Evolutionary conservation across 2,888 invertebrate species (phyloP).

Genomic region (Stenotaenia linearis): DNA sequence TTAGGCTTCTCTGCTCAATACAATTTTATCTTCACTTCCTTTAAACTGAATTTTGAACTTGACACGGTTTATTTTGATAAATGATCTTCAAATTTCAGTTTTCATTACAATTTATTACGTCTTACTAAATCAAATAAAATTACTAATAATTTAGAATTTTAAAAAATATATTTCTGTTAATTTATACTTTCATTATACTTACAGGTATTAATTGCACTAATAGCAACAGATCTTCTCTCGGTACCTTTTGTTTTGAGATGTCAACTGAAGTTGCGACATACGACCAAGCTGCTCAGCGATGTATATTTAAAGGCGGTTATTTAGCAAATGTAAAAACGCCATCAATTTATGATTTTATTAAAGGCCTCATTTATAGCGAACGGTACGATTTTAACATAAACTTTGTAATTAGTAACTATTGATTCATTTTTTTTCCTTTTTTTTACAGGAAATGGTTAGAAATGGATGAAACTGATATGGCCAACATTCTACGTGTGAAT

Average conservation of each 20-base stretch:
- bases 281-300: conserved; percentile 33
- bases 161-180: too few relatives aligned
- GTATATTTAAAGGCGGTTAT: conserved; percentile 29
- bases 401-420: not conserved
- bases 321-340: conserved; percentile 34
- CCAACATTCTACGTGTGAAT: conserved; percentile 24
- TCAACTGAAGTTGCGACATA: conserved; percentile 33
- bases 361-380: conserved; percentile 32
- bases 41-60: too few relatives aligned
- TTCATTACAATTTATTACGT: too few relatives aligned
- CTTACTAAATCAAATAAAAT: too few relatives aligned
- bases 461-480: conserved; percentile 32
- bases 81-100: too few relatives aligned
- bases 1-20: too few relatives aligned
- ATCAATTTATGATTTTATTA: conserved; percentile 29
- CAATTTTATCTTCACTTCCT: too few relatives aligned
- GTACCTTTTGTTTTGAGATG: conserved; percentile 32
- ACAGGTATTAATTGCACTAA: not conserved
- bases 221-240: not conserved
- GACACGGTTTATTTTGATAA: too few relatives aligned
- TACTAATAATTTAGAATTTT: too few relatives aligned
- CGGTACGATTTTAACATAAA: conserved; percentile 30
- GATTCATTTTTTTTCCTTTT: not conserved
- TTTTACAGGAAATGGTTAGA: conserved; percentile 29
- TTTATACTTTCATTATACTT: not conserved